Conservation (phyloP, 2,888 invertebrate species). For the Microctonus aethiopoides region DNA sequence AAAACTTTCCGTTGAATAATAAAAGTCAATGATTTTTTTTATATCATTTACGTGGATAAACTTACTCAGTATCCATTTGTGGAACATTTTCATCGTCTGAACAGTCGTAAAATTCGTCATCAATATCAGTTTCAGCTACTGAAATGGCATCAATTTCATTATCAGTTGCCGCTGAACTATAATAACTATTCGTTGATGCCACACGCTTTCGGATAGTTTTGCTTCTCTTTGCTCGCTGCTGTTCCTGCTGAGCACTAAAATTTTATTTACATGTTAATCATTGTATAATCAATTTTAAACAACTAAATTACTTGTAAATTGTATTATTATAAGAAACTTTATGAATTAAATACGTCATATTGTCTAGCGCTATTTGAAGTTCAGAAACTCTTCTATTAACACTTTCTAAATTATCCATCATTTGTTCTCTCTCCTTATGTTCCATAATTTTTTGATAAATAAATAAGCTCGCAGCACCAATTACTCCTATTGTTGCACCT, state of each 20-base stretch:
- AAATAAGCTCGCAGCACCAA: slow-evolving; percentile 57
- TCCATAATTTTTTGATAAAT: slow-evolving; percentile 58
- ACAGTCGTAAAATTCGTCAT: slow-evolving; percentile 64
- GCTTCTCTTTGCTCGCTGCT: slow-evolving; percentile 51
- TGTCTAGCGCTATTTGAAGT: slow-evolving; percentile 55
- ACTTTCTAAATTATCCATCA: slow-evolving; percentile 51
- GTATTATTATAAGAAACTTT: not conserved
- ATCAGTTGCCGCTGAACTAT: slow-evolving; percentile 54
- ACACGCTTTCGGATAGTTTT: slow-evolving; percentile 46
- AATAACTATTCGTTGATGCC: slow-evolving; percentile 51
- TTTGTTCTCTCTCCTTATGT: slow-evolving; percentile 47
- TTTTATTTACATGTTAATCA: not conserved
- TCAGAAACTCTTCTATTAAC: slow-evolving; percentile 55
- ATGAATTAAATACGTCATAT: slow-evolving; percentile 50
- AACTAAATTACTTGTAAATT: not conserved
- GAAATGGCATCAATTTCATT: slow-evolving; percentile 60
- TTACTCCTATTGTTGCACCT: slow-evolving; percentile 59
- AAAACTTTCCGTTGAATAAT: slow-evolving; percentile 30
- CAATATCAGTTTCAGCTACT: slow-evolving; percentile 59
- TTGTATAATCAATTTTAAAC: not conserved
- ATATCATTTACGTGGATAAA: slow-evolving; percentile 12
- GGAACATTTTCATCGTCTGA: slow-evolving; percentile 57
- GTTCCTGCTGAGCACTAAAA: slow-evolving; percentile 53
- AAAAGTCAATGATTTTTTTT: not conserved
- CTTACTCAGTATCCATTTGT: slow-evolving; percentile 56